These are phyloP conservation scores for Nudaria mundana DNA, from an alignment of 2,888 invertebrate species.

Conservation along the genomic window DNA sequence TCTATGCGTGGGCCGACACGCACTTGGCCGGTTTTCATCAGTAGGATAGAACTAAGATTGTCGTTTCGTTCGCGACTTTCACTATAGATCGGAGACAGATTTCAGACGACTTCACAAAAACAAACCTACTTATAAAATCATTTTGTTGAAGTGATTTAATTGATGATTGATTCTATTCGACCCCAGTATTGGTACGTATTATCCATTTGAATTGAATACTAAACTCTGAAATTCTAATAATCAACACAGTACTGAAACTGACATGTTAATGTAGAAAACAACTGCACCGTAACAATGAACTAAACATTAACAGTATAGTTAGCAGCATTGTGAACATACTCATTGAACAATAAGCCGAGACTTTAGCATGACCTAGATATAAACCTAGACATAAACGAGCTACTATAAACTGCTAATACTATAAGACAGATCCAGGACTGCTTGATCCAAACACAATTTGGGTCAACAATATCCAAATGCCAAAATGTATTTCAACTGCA, in stretches of 20 bases:
- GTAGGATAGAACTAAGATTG: too few relatives aligned
- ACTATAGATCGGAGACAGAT: too few relatives aligned
- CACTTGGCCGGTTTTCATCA: too few relatives aligned
- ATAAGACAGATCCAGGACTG: constrained; percentile 37
- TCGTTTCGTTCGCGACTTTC: too few relatives aligned
- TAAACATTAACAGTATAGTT: constrained; percentile 11
- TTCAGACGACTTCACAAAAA: too few relatives aligned
- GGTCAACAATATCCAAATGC: neutral
- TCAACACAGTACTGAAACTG: neutral
- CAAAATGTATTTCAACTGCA: neutral
- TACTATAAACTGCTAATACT: constrained; percentile 49
- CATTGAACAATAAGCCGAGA: constrained; percentile 52
- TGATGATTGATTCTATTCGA: too few relatives aligned
- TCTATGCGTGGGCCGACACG: too few relatives aligned
- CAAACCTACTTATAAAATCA: too few relatives aligned
- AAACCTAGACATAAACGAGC: constrained; percentile 55
- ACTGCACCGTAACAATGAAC: constrained; percentile 6
- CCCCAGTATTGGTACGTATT: too few relatives aligned
- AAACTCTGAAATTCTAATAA: neutral
- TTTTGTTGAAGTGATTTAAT: too few relatives aligned
- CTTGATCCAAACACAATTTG: constrained; percentile 9
- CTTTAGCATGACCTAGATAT: constrained; percentile 63
- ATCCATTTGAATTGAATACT: too few relatives aligned
- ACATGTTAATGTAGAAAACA: constrained; percentile 1
- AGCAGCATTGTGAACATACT: constrained; percentile 43